Conservation (phyloP, 2,113 vertebrate species). For the Burhinus oedicnemus region DNA sequence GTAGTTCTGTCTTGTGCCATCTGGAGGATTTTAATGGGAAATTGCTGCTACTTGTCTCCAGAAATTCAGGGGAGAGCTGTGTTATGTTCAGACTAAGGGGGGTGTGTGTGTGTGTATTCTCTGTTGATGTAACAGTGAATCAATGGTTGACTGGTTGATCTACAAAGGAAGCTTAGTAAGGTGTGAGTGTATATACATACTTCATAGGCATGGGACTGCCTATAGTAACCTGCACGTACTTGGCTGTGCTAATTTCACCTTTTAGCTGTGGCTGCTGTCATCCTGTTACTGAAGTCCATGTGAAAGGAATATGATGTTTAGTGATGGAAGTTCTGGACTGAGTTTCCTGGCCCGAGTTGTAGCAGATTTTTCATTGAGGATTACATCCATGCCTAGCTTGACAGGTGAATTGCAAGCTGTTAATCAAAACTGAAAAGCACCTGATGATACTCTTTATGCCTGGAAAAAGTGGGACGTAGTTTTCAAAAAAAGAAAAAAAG, state of each 20-base stretch:
- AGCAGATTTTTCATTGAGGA: neutral
- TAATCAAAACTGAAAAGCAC: neutral
- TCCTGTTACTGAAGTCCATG: neutral
- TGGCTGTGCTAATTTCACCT: neutral
- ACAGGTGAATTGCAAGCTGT: neutral
- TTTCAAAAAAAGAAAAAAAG: neutral
- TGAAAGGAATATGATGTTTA: neutral
- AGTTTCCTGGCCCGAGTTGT: neutral
- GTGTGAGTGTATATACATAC: neutral
- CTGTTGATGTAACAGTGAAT: neutral
- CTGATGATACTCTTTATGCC: neutral
- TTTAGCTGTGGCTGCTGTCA: neutral
- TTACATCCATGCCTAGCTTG: neutral
- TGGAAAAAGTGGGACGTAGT: neutral
- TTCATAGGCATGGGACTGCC: neutral
- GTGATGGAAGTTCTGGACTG: neutral
- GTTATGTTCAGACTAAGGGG: neutral
- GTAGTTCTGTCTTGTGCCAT: neutral
- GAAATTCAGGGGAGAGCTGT: neutral
- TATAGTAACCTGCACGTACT: neutral
- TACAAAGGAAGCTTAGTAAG: neutral
- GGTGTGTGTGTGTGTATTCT: fast-evolving
- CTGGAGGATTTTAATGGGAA: neutral
- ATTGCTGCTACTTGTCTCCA: neutral
- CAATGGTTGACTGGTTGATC: neutral